phyloP scores from a whole-genome alignment of 2,888 invertebrate genomes.

The Lomographa bimaculata region DNA sequence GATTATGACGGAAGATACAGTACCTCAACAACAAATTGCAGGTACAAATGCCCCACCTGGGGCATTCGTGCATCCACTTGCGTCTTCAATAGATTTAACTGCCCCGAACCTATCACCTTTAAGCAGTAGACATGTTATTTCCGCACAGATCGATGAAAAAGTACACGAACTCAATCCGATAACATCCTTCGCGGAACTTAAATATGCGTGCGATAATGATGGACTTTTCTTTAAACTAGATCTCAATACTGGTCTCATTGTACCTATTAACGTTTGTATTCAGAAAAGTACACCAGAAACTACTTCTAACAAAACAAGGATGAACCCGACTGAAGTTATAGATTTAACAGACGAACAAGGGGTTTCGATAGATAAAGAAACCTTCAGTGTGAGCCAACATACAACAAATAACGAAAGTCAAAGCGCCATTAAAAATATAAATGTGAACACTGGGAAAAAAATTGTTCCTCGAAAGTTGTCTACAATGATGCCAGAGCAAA shows the following conservation, averaged over 20 bases:
- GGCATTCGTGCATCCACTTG: neutral
- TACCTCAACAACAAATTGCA: conserved; percentile 3
- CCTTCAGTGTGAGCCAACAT: too few relatives aligned
- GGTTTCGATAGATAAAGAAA: conserved; percentile 15
- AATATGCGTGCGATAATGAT: conserved; percentile 52
- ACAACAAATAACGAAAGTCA: too few relatives aligned
- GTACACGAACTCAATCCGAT: conserved; percentile 42
- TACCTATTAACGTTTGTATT: conserved; percentile 62
- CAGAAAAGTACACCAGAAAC: conserved; percentile 37
- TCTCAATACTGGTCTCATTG: conserved; percentile 49
- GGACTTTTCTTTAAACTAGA: conserved; percentile 65
- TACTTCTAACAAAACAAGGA: neutral
- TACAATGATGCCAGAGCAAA: too few relatives aligned
- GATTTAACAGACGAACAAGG: conserved; percentile 62
- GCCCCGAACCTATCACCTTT: conserved; percentile 5
- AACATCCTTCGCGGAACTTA: conserved; percentile 57
- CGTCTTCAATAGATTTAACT: too few relatives aligned
- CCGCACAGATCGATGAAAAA: conserved; percentile 13
- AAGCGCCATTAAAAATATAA: too few relatives aligned
- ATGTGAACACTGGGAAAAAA: too few relatives aligned
- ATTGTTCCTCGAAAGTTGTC: too few relatives aligned
- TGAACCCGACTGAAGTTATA: conserved; percentile 40
- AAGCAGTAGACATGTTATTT: conserved; percentile 3
- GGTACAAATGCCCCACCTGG: neutral
- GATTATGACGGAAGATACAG: conserved; percentile 61